Percentiles rank a stretch among this genome's conserved stretches.
Conservation (phyloP, 2,888 invertebrate species). For the Gerris lacustris region DNA sequence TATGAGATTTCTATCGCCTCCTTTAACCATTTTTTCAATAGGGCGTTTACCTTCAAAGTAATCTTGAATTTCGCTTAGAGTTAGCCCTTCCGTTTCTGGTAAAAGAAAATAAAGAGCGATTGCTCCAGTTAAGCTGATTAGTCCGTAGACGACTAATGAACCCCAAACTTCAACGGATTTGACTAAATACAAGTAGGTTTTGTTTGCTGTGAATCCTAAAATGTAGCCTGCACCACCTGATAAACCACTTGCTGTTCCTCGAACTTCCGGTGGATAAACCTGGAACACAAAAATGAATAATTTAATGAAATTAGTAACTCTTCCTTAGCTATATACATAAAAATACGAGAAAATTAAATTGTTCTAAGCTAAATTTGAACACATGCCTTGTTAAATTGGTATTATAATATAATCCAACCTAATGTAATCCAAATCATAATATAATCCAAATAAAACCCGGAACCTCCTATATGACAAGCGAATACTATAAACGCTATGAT, state of each 20-base stretch:
- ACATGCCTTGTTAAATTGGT: neutral
- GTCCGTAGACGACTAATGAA: constrained; percentile 30
- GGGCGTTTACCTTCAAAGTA: constrained; percentile 49
- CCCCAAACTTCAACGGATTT: constrained; percentile 26
- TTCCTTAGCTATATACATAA: no score
- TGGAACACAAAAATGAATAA: constrained; percentile 30
- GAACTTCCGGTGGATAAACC: constrained; percentile 53
- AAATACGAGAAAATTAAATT: no score
- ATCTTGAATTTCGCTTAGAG: constrained; percentile 53
- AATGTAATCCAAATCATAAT: no score
- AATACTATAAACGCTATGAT: no score
- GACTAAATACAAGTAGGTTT: constrained; percentile 43
- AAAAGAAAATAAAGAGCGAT: constrained; percentile 52
- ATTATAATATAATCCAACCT: no score
- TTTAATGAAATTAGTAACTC: neutral
- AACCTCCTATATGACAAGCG: no score
- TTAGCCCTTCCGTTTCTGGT: constrained; percentile 73
- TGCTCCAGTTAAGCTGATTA: constrained; percentile 45
- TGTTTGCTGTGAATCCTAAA: constrained; percentile 62
- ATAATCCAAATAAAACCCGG: no score
- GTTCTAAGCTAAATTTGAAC: neutral
- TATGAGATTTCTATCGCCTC: neutral
- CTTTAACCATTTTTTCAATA: neutral
- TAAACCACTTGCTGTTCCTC: constrained; percentile 59
- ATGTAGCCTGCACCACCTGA: constrained; percentile 62